These are phyloP conservation scores for Drosophila novamexicana DNA, from an alignment of 1,140 invertebrate genomes.

Conservation along the genomic window DNA sequence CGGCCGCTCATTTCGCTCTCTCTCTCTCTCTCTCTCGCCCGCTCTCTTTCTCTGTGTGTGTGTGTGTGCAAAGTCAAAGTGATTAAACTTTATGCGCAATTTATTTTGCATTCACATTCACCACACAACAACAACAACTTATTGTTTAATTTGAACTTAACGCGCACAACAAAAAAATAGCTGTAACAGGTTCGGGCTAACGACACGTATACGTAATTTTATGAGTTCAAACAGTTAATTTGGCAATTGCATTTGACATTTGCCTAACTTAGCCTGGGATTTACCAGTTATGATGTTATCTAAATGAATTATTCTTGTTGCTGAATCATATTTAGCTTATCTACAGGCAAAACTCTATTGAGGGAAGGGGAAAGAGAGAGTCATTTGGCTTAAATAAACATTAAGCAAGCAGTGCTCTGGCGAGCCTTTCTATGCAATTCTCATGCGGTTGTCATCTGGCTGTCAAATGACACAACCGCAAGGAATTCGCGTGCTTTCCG, in stretches of 20 bases:
- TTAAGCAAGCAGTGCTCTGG: too few relatives aligned
- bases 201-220: conserved; percentile 50
- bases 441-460: not conserved
- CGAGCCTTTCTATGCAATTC: too few relatives aligned
- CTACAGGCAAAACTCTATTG: not conserved
- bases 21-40: not conserved
- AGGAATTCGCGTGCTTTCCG: conserved; percentile 41
- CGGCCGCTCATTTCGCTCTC: conserved; percentile 25
- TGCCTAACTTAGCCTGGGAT: not conserved
- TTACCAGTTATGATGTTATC: not conserved
- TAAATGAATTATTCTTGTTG: not conserved
- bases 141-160: conserved; percentile 53
- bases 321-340: not conserved
- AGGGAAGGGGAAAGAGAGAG: too few relatives aligned
- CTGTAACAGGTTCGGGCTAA: conserved; percentile 54
- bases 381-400: too few relatives aligned
- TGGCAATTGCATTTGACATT: conserved; percentile 27
- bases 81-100: conserved; percentile 84
- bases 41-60: conserved; percentile 23
- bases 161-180: conserved; percentile 30
- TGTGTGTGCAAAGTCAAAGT: conserved; percentile 76
- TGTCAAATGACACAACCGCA: conserved; percentile 22
- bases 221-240: conserved; percentile 29
- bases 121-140: conserved; percentile 47
- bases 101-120: conserved; percentile 76